Percentiles rank a stretch among this genome's conserved stretches.
These are phyloP conservation scores for Bovichtus variegatus DNA, from an alignment of 2,797 vertebrate species.

Conservation along the genomic window DNA sequence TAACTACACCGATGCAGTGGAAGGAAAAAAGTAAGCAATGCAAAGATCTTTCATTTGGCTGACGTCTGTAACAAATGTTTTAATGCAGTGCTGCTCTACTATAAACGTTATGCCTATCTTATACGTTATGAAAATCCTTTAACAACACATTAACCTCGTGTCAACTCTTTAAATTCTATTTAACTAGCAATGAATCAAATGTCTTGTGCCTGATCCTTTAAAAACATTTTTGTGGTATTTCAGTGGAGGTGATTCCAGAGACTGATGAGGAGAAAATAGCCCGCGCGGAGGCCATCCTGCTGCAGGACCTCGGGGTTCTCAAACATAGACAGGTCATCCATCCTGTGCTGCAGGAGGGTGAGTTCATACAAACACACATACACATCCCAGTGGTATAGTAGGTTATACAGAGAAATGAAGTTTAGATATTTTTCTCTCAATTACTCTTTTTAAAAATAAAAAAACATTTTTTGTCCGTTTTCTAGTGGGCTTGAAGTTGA, in stretches of 20 bases:
- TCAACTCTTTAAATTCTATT: not conserved
- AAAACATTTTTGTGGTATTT: slow-evolving; percentile 10
- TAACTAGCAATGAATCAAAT: not conserved
- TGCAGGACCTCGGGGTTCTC: slow-evolving; percentile 87
- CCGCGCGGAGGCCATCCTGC: slow-evolving; percentile 84
- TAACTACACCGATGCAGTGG: not conserved
- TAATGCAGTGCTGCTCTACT: not conserved
- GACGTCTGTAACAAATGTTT: not conserved
- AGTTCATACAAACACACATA: slow-evolving; percentile 28
- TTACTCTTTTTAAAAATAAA: too few species aligned
- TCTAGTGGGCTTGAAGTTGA: slow-evolving; percentile 94
- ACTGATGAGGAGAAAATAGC: slow-evolving; percentile 64
- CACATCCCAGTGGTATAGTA: not conserved
- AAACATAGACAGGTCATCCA: slow-evolving; percentile 94
- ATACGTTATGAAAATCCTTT: not conserved
- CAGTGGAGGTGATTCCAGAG: slow-evolving; percentile 51
- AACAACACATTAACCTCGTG: not conserved
- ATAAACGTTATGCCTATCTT: not conserved
- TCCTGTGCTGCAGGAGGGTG: slow-evolving; percentile 93
- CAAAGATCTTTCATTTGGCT: not conserved
- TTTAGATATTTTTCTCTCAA: not conserved
- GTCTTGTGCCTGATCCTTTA: not conserved
- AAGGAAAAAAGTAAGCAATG: slow-evolving; percentile 40
- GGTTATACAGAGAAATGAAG: not conserved
- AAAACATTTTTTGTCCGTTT: slow-evolving; percentile 35